A percentile compares a stretch with the other conserved stretches of the same genome.
These are phyloP conservation scores for Athalia rosae DNA, from an alignment of 2,888 invertebrate species.

Conservation along the genomic window DNA sequence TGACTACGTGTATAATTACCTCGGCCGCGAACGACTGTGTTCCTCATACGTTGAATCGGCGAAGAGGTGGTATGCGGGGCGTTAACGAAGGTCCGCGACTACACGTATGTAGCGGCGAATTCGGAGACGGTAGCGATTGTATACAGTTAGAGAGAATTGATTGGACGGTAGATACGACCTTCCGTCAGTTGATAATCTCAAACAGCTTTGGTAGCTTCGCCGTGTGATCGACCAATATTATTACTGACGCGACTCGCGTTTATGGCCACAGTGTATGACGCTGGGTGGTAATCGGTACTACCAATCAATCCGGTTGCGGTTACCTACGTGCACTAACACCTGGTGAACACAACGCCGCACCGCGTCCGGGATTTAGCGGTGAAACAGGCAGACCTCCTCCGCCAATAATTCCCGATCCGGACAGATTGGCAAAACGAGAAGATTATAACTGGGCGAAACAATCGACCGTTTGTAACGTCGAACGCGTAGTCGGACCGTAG, in stretches of 20 bases:
- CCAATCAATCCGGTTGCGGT: background rate
- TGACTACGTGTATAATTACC: constrained; percentile 20
- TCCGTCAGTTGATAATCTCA: no score
- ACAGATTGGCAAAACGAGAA: constrained; percentile 3
- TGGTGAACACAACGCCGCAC: no score
- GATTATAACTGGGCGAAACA: background rate
- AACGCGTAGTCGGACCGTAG: constrained; percentile 16
- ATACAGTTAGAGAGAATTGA: no score
- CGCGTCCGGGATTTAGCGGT: no score
- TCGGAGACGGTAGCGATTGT: no score
- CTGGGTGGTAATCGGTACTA: background rate
- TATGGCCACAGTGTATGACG: background rate
- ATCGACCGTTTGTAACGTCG: background rate
- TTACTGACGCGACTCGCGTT: background rate
- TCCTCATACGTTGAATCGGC: constrained; percentile 8
- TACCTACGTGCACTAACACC: no score
- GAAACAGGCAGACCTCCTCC: no score
- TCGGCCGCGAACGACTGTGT: constrained; percentile 15
- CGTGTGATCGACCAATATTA: background rate
- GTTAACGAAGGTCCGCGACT: no score
- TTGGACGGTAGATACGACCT: no score
- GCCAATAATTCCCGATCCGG: background rate
- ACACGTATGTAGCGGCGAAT: no score
- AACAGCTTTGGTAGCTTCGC: no score
- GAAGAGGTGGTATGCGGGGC: background rate